Evolutionary conservation across 2,888 invertebrate species (phyloP).

Genomic region (Bhutanitis thaidina): DNA sequence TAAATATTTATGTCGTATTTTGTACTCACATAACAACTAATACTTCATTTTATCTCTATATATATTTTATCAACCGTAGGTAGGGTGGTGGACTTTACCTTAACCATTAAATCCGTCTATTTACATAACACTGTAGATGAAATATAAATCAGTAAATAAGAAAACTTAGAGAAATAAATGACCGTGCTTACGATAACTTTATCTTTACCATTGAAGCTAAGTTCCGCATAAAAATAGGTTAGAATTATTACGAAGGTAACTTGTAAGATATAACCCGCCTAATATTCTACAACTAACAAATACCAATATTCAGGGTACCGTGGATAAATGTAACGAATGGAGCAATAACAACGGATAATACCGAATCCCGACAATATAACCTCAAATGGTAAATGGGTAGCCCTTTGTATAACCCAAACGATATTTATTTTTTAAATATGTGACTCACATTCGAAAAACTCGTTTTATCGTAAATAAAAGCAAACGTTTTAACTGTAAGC

Average conservation of each 20-base stretch:
- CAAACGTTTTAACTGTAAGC: too few species aligned
- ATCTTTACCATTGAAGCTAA: not conserved
- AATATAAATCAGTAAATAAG: too few species aligned
- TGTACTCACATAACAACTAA: too few species aligned
- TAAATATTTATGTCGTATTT: too few species aligned
- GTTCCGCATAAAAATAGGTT: not conserved
- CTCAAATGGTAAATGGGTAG: conserved; percentile 3
- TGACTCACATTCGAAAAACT: conserved; percentile 8
- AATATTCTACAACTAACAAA: conserved; percentile 2
- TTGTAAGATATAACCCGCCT: not conserved
- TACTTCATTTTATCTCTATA: too few species aligned
- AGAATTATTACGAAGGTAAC: not conserved
- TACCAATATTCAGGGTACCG: conserved; percentile 1
- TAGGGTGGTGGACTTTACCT: too few species aligned
- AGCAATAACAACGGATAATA: conserved; percentile 14
- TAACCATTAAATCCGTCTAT: too few species aligned
- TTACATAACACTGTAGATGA: too few species aligned
- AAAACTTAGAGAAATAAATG: too few species aligned
- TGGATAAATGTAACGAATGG: conserved; percentile 5
- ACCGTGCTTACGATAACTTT: too few species aligned
- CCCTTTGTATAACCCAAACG: not conserved
- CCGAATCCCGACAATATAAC: conserved; percentile 4
- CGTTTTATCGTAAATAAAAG: too few species aligned
- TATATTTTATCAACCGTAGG: too few species aligned
- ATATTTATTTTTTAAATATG: conserved; percentile 8